Conservation (phyloP, 2,888 invertebrate genomes). For the Mimachlamys varia region DNA sequence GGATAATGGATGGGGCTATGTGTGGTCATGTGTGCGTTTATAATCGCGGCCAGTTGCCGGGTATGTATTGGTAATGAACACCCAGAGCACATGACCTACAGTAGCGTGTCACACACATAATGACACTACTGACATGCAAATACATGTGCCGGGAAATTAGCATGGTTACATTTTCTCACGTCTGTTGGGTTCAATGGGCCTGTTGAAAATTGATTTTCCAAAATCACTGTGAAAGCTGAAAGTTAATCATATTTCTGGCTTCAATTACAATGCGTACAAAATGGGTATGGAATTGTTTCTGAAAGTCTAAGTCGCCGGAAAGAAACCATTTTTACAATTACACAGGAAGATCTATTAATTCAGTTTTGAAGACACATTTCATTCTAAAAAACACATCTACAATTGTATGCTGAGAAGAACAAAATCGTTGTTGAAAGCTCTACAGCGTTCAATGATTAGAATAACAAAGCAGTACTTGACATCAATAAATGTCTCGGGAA, state of each 20-base stretch:
- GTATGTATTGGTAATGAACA: not conserved
- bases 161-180: not conserved
- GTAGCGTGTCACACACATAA: not conserved
- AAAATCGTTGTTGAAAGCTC: not conserved
- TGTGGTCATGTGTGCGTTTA: not conserved
- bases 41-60: not conserved
- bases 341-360: not conserved
- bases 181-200: not conserved
- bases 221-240: not conserved
- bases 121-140: not conserved
- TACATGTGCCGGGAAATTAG: constrained; percentile 6
- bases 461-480: not conserved
- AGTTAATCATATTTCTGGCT: not conserved
- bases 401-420: not conserved
- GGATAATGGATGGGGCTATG: not conserved
- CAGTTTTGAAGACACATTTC: not conserved
- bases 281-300: not conserved
- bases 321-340: not conserved
- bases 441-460: not conserved
- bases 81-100: not conserved
- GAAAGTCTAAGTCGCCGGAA: not conserved
- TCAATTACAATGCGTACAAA: not conserved
- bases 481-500: not conserved
- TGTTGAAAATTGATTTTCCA: constrained; percentile 8
- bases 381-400: too few species aligned